phyloP scores from a whole-genome alignment of 2,113 vertebrate genomes.

The Macaca mulatta region DNA sequence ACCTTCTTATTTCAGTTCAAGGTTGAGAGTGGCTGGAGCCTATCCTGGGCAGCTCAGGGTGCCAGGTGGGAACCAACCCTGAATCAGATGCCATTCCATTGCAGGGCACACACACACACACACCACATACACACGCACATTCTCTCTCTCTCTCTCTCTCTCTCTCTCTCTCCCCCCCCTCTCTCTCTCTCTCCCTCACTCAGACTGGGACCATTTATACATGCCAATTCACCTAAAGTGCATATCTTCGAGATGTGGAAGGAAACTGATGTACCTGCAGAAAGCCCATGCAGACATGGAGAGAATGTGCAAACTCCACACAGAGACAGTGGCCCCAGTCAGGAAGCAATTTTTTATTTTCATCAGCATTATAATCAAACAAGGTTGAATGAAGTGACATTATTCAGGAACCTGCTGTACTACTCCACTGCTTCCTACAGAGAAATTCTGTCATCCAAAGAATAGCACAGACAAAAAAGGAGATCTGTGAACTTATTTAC shows the following conservation, averaged over 20 bases:
- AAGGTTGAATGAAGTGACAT: background rate
- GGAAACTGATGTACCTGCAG: background rate
- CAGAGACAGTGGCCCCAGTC: too few relatives aligned
- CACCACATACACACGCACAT: too few relatives aligned
- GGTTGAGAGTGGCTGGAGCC: background rate
- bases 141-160: too few relatives aligned
- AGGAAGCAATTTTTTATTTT: background rate
- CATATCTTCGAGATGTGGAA: background rate
- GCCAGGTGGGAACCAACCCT: background rate
- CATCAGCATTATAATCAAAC: background rate
- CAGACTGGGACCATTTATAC: background rate
- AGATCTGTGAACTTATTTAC: background rate
- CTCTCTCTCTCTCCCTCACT: background rate
- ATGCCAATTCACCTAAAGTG: background rate
- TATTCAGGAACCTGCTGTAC: background rate
- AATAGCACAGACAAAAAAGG: background rate
- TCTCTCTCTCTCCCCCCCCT: too few relatives aligned
- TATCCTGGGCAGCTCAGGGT: background rate
- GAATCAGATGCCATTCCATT: background rate
- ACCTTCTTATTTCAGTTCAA: background rate
- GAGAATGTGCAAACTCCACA: background rate
- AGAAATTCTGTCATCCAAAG: slow-evolving; percentile 28
- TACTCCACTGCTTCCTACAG: background rate
- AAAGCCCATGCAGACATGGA: background rate
- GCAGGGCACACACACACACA: background rate